Base-by-base conservation (phyloP, 1,140 invertebrate genomes). In the Popillia japonica region DNA sequence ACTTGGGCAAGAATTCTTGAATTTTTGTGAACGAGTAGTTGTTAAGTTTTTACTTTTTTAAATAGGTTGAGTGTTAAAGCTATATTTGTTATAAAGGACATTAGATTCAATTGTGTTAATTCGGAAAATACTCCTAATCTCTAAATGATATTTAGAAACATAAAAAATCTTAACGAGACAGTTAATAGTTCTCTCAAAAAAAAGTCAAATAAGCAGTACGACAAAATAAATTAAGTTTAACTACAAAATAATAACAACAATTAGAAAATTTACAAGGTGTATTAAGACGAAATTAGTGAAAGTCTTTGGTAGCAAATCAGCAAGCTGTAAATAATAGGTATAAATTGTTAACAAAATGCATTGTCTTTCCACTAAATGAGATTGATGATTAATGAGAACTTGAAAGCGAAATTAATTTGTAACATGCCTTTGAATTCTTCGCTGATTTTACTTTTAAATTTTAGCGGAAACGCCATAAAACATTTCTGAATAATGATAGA, bases 331-430 rank as follows among this genome's bases (percentile, higher is more conserved):
- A 68, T 68, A 68, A 68, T 68, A 34, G 61, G 4, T 23, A 23
- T 27, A 27, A 64, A 22, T 9, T 34, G 61, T 27, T 68, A 27
- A 68, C 4, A 64, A 68, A 68, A 68, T 68, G 27, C 61, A 68
- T 68, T 68, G 61, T 68, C 48, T 55, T 55, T 55, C 48, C 48
- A 55, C 9, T n/a, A 55, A 17, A 34, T 4, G 14, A 55, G n/a
- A 68, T 68, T 68, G 22, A 68, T 68, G 61, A 27, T 68, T 68
- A 68, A 34, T 68, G 61, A 68, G 10, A 55, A 55, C 48, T 55
- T n/a, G 7, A 55, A 55, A 17, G 14, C n/a, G 48, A 55, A 55
- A 55, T 17, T 34, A 34, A 4, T 4, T 34, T 34, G 27, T 34
- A 34, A 34, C 27, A 34, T 34, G 27, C 27, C 27, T 34, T 34